Percentiles rank a stretch among this genome's conserved stretches.
These are phyloP conservation scores for Felis chaus DNA, from an alignment of 2,113 vertebrate genomes.

Conservation along the genomic window DNA sequence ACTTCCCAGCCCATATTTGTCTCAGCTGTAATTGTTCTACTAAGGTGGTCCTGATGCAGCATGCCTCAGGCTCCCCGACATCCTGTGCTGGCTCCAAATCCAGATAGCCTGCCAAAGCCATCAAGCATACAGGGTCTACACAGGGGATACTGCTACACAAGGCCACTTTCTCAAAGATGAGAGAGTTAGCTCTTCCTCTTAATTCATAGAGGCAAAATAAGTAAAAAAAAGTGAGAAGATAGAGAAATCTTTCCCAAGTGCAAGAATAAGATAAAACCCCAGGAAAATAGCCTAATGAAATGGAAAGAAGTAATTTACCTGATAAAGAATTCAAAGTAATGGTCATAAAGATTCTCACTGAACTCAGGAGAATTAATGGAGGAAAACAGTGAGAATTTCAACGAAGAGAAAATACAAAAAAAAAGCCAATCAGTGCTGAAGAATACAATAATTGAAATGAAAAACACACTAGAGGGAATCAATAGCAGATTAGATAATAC, in stretches of 20 bases:
- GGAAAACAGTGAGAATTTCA: background rate
- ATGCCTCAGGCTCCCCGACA: background rate
- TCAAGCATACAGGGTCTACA: background rate
- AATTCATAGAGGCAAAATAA: background rate
- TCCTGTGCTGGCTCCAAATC: background rate
- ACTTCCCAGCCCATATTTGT: background rate
- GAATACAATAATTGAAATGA: background rate
- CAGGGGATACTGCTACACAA: background rate
- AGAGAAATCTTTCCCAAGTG: background rate
- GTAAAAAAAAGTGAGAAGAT: background rate
- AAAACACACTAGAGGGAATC: background rate
- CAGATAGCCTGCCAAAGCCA: background rate
- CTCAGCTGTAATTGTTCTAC: background rate
- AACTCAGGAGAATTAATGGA: background rate
- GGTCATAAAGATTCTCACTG: background rate
- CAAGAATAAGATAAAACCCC: background rate
- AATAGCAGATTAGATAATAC: background rate
- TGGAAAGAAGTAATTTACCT: background rate
- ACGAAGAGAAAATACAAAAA: background rate
- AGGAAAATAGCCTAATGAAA: background rate
- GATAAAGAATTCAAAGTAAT: background rate
- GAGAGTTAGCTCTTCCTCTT: background rate
- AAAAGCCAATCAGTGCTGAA: background rate
- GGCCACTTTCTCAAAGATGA: background rate
- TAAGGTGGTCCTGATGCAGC: background rate